Evolutionary conservation across 2,888 invertebrate species (phyloP).

Genomic region (Eupithecia vulgata): DNA sequence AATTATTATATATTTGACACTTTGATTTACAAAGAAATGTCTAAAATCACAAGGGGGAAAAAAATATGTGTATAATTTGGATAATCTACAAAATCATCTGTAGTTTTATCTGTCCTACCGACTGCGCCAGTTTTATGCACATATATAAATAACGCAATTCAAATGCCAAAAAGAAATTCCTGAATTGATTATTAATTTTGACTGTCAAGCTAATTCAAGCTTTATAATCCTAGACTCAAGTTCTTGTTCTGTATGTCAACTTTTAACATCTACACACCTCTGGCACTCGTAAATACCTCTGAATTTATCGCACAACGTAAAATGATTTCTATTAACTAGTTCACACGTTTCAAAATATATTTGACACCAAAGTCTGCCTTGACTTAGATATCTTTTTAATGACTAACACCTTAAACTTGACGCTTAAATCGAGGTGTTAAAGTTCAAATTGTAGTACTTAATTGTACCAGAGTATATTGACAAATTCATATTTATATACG

Average conservation of each 20-base stretch:
- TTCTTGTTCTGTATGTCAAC: constrained; percentile 34
- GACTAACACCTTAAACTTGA: constrained; percentile 32
- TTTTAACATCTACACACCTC: constrained; percentile 26
- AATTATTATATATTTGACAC: not conserved
- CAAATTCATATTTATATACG: constrained; percentile 34
- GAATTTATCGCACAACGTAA: constrained; percentile 40
- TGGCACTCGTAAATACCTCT: constrained; percentile 31
- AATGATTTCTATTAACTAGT: constrained; percentile 26
- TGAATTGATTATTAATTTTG: constrained; percentile 2
- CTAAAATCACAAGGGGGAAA: no score
- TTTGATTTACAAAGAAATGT: not conserved
- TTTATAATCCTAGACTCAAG: not conserved
- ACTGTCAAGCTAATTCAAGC: not conserved
- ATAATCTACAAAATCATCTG: not conserved
- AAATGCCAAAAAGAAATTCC: not conserved
- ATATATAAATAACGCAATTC: not conserved
- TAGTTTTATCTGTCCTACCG: not conserved
- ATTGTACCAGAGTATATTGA: constrained; percentile 30
- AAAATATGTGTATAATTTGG: no score
- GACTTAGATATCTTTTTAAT: constrained; percentile 33
- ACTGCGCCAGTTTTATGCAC: not conserved
- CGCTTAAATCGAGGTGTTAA: constrained; percentile 27
- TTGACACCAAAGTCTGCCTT: constrained; percentile 33
- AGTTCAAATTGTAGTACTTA: constrained; percentile 32
- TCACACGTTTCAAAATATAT: constrained; percentile 29